These are phyloP conservation scores for Thryonomys swinderianus DNA, from an alignment of 2,113 vertebrate species.

Conservation along the genomic window DNA sequence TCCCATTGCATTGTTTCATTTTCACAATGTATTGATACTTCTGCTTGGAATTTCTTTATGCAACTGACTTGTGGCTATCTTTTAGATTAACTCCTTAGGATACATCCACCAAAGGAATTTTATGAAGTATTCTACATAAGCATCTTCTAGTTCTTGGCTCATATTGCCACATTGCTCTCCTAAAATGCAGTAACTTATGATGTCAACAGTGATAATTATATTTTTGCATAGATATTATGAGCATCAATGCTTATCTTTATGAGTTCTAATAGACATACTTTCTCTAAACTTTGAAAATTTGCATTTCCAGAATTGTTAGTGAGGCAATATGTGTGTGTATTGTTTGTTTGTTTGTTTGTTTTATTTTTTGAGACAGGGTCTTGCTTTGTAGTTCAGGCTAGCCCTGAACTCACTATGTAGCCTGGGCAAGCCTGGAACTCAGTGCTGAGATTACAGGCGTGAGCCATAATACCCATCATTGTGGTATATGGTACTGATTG, in stretches of 20 bases:
- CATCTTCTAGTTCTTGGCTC: neutral
- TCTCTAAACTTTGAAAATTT: conserved; percentile 41
- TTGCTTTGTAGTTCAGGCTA: no score
- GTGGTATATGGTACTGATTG: no score
- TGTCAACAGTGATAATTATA: neutral
- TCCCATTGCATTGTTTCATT: neutral
- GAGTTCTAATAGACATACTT: conserved; percentile 29
- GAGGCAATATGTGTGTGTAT: neutral
- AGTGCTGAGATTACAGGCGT: no score
- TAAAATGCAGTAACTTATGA: neutral
- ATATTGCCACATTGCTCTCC: neutral
- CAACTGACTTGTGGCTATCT: neutral
- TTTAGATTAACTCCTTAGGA: conserved; percentile 43
- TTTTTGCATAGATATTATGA: conserved; percentile 14
- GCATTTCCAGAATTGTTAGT: neutral
- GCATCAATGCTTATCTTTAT: conserved; percentile 30
- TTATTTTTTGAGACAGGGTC: no score
- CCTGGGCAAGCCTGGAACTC: no score
- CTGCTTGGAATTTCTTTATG: neutral
- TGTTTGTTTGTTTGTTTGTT: neutral
- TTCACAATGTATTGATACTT: neutral
- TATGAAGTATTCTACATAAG: neutral
- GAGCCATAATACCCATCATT: no score
- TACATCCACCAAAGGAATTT: neutral
- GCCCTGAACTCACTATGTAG: no score